Conservation (phyloP, 2,888 invertebrate genomes). For the Colletes collaris region DNA sequence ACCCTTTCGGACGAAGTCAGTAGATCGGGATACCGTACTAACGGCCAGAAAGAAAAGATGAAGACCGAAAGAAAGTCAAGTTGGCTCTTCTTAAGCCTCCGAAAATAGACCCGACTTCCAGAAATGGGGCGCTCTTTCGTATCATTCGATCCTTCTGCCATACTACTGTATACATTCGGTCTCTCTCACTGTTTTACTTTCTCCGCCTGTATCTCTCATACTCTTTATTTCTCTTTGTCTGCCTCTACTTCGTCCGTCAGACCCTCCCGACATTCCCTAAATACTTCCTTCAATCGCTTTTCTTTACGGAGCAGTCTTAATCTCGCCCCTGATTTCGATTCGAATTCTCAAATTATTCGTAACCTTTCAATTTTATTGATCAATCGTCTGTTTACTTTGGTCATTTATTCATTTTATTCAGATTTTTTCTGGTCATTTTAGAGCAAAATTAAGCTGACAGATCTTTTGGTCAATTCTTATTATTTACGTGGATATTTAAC, state of each 20-base stretch:
- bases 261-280: background rate
- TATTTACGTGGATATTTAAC: too few species aligned
- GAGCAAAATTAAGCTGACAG: too few species aligned
- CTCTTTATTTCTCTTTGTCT: slow-evolving; percentile 27
- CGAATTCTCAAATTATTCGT: background rate
- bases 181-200: slow-evolving; percentile 25
- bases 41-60: slow-evolving; percentile 60
- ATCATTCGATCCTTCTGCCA: slow-evolving; percentile 53
- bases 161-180: slow-evolving; percentile 38
- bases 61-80: slow-evolving; percentile 47
- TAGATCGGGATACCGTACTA: slow-evolving; percentile 43
- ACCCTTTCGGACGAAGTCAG: slow-evolving; percentile 1
- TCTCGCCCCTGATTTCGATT: slow-evolving; percentile 1
- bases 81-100: slow-evolving; percentile 64
- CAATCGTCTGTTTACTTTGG: background rate
- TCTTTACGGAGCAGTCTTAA: background rate
- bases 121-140: slow-evolving; percentile 64
- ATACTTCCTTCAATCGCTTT: background rate
- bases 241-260: background rate
- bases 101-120: slow-evolving; percentile 59
- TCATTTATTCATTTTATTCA: too few species aligned
- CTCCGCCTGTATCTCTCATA: slow-evolving; percentile 14
- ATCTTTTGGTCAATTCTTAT: too few species aligned
- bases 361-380: too few species aligned
- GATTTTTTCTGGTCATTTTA: too few species aligned